phyloP scores from a whole-genome alignment of 2,113 vertebrate species.

The Capricornis sumatraensis region DNA sequence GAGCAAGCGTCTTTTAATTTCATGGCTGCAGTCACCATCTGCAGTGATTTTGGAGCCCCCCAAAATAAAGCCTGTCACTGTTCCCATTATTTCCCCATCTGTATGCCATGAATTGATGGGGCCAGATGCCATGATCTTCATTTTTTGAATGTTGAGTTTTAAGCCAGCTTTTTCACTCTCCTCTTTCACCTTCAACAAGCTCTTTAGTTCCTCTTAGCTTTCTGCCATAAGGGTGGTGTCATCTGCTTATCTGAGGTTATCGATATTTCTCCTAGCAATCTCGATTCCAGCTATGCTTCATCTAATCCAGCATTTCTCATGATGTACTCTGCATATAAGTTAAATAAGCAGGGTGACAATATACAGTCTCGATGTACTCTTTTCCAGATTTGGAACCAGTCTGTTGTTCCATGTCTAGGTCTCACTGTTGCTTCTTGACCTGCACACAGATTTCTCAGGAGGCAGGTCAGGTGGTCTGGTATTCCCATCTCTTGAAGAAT shows the following conservation, averaged over 20 bases:
- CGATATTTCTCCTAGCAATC: neutral
- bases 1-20: neutral
- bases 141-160: neutral
- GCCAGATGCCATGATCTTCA: neutral
- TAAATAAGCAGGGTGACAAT: neutral
- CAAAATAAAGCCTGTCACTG: neutral
- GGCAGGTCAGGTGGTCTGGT: neutral
- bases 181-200: neutral
- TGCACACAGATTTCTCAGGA: neutral
- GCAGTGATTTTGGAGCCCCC: neutral
- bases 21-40: neutral
- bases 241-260: neutral
- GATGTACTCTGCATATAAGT: neutral
- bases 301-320: neutral
- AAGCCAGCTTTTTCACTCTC: neutral
- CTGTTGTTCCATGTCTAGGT: neutral
- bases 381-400: neutral
- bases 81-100: neutral
- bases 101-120: neutral
- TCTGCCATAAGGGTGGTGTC: neutral
- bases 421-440: neutral
- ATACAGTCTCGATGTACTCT: neutral
- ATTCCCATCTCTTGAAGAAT: neutral
- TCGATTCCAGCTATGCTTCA: neutral
- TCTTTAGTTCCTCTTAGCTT: neutral